Conservation (phyloP, 2,888 invertebrate species). For the Lottia scabra region DNA sequence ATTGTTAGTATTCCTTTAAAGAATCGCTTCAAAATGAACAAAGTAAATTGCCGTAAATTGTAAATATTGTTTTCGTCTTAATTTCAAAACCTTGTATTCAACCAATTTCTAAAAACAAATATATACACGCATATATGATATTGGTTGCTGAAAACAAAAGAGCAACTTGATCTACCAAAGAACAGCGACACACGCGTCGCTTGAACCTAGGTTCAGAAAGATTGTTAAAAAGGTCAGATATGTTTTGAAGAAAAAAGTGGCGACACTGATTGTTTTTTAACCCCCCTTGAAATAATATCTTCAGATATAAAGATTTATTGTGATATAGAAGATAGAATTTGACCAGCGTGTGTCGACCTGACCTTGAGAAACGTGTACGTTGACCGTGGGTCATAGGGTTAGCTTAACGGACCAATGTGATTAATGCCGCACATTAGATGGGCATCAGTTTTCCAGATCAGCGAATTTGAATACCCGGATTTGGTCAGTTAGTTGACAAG, state of each 20-base stretch:
- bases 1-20: too few relatives aligned
- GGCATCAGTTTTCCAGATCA: conserved; percentile 4
- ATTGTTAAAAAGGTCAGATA: not conserved
- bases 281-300: not conserved
- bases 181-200: too few relatives aligned
- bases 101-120: too few relatives aligned
- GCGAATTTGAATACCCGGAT: not conserved
- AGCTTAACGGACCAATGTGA: conserved; percentile 5
- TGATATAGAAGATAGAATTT: not conserved
- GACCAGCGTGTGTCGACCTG: conserved; percentile 5
- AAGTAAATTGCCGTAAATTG: too few relatives aligned
- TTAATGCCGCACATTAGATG: conserved; percentile 4
- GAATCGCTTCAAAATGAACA: too few relatives aligned
- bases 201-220: not conserved
- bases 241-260: not conserved
- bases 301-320: not conserved
- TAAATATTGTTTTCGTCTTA: too few relatives aligned
- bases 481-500: conserved; percentile 3
- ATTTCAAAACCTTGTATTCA: too few relatives aligned
- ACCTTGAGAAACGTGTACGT: not conserved
- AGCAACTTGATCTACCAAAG: too few relatives aligned
- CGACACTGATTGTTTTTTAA: not conserved
- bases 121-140: too few relatives aligned
- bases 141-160: too few relatives aligned
- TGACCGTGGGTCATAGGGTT: not conserved